Conservation (phyloP, 1,140 invertebrate species). For the Phthorimaea operculella region DNA sequence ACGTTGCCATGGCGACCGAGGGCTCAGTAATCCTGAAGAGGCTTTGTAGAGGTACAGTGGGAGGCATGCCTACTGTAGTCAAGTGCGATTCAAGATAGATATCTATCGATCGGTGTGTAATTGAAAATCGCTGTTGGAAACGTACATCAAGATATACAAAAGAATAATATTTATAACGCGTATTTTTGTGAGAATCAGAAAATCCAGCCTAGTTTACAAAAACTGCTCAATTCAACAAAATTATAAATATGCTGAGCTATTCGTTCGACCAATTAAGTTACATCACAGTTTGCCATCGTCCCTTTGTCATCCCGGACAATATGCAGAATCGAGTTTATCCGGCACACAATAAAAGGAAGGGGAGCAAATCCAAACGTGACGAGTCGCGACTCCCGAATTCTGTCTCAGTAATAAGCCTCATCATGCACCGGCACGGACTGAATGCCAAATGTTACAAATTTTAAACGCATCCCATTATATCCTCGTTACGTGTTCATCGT, state of each 20-base stretch:
- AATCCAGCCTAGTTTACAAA: too few species aligned
- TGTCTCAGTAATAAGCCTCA: conserved; percentile 57
- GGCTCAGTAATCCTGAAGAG: conserved; percentile 61
- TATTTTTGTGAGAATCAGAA: too few species aligned
- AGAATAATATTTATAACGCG: too few species aligned
- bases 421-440: conserved; percentile 54
- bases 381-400: conserved; percentile 36
- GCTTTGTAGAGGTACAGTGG: conserved; percentile 44
- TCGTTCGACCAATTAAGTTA: too few species aligned
- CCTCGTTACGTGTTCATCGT: conserved; percentile 30
- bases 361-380: conserved; percentile 56
- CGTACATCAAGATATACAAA: too few species aligned
- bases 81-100: conserved; percentile 30
- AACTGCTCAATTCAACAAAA: too few species aligned
- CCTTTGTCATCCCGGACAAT: conserved; percentile 5
- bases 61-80: conserved; percentile 48
- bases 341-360: conserved; percentile 28
- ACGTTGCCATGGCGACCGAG: conserved; percentile 50
- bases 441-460: conserved; percentile 56
- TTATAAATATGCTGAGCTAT: too few species aligned
- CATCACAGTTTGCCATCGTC: too few species aligned
- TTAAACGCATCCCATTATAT: conserved; percentile 36
- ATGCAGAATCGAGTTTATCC: conserved; percentile 31
- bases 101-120: conserved; percentile 24
- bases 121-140: conserved; percentile 18